Evolutionary conservation across 2,113 vertebrate species (phyloP), one percentile per base, ranked within the genome.

Genomic region (Collichthys lucidus): DNA sequence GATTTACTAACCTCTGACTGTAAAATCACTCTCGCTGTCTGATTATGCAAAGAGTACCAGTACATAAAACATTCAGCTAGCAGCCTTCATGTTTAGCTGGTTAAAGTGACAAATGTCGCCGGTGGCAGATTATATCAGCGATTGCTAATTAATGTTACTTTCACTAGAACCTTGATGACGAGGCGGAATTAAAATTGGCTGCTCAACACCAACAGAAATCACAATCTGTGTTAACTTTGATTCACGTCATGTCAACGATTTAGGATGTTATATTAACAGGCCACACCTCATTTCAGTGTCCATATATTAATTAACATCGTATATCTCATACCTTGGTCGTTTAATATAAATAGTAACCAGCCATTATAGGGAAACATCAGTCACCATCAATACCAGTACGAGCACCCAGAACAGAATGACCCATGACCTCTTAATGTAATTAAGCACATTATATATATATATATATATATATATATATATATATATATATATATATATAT

Each of bases 321-420:
- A 46, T 29, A 29, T 46, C 10, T 4, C 12, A 19, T 3, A 12
- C 20, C 17, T 2, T 12, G 11, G 31, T 56, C 15, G 3, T 76
- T 29, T 49, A 42, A 40, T 57, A 63, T 63, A 60, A 67, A 66
- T 59, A 80, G 42, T 42, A 73, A 14, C 61, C 2, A 50, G 44
- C 4, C 19, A 53, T 60, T 24, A 11, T 14, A 44, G 31, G 31
- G 61, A 11, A 55, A 31, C 35, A 22, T 56, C 1, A 35, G 61
- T 53, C 67, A 9, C 20, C 11, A 22, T 4, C 19, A 64, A n/a
- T 19, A 14, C 31, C 62, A 66, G 56, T 31, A 65, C 7, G 16
- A 71, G 50, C 20, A 59, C 20, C 19, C 64, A 52, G 9, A 40
- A 22, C 77, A 72, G 8, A 53, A 26, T 24, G 46, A 31, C 56